These are phyloP conservation scores for Microcaecilia unicolor DNA, from an alignment of 2,797 vertebrate genomes.

Conservation along the genomic window DNA sequence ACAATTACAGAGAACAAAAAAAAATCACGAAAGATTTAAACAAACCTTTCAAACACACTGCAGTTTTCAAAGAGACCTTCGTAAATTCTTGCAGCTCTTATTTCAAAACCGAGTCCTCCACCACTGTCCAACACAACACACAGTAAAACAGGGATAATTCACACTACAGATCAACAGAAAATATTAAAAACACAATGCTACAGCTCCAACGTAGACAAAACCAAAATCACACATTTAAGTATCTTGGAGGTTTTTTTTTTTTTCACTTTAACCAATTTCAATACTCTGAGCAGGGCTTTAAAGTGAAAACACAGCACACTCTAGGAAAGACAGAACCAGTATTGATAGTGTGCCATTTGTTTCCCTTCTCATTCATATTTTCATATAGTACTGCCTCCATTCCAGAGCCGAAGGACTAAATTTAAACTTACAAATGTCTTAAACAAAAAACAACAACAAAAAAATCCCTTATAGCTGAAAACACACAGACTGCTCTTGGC, in stretches of 20 bases:
- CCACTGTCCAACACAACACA: slow-evolving; percentile 11
- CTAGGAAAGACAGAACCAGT: no score
- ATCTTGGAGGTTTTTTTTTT: slow-evolving; percentile 22
- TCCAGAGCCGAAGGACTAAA: no score
- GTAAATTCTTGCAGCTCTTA: slow-evolving; percentile 12
- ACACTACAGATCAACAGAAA: slow-evolving; percentile 34
- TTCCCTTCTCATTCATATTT: no score
- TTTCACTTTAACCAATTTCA: slow-evolving; percentile 14
- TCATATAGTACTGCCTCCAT: no score
- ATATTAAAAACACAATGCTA: slow-evolving; percentile 34
- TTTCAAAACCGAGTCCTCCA: slow-evolving; percentile 21
- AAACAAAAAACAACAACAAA: no score
- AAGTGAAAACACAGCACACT: no score
- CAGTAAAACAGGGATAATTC: slow-evolving; percentile 12
- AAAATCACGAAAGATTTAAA: neutral
- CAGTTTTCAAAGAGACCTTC: slow-evolving; percentile 26
- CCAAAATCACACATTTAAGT: slow-evolving; percentile 31
- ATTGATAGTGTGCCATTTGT: no score
- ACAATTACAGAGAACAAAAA: neutral
- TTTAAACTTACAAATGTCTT: no score
- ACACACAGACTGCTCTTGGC: no score
- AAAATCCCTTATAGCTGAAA: no score
- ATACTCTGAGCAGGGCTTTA: slow-evolving; percentile 15
- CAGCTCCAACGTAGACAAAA: slow-evolving; percentile 34
- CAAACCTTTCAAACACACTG: slow-evolving; percentile 15